phyloP scores from a whole-genome alignment of 1,140 invertebrate genomes.

The Dendrolimus kikuchii region DNA sequence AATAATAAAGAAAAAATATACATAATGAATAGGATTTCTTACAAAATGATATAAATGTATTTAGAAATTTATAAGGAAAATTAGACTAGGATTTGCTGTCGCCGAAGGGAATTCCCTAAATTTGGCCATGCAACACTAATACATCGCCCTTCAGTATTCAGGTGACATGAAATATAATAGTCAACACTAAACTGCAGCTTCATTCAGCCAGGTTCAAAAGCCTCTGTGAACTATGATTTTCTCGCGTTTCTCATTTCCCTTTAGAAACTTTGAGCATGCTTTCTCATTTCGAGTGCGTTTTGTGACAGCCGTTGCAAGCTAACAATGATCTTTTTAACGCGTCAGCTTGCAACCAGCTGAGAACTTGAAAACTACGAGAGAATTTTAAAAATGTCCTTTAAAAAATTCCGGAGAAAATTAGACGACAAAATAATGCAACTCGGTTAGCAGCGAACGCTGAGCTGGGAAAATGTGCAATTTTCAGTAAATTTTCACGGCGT shows the following conservation, averaged over 20 bases:
- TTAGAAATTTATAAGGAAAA: no score
- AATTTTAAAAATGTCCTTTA: slow-evolving; percentile 27
- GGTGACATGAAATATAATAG: no score
- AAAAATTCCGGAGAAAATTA: slow-evolving; percentile 34
- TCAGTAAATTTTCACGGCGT: not conserved
- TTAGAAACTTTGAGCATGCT: slow-evolving; percentile 2
- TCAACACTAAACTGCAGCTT: no score
- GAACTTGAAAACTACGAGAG: slow-evolving; percentile 26
- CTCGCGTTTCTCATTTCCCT: not conserved
- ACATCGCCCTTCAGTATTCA: no score
- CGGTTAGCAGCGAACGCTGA: not conserved
- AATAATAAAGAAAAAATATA: no score
- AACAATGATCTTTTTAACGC: slow-evolving; percentile 59
- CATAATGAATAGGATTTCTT: no score
- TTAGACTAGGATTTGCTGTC: no score
- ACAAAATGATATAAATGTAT: no score
- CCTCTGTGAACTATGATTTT: slow-evolving; percentile 12
- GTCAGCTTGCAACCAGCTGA: slow-evolving; percentile 22
- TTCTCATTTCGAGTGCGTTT: slow-evolving; percentile 26
- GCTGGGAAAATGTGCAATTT: slow-evolving; percentile 1
- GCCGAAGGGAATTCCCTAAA: no score
- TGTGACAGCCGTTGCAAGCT: slow-evolving; percentile 27
- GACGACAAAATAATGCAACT: slow-evolving; percentile 12
- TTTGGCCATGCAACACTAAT: no score
- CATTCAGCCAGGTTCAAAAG: no score